phyloP scores from a whole-genome alignment of 1,140 invertebrate species.

The Drosophila sp. region DNA sequence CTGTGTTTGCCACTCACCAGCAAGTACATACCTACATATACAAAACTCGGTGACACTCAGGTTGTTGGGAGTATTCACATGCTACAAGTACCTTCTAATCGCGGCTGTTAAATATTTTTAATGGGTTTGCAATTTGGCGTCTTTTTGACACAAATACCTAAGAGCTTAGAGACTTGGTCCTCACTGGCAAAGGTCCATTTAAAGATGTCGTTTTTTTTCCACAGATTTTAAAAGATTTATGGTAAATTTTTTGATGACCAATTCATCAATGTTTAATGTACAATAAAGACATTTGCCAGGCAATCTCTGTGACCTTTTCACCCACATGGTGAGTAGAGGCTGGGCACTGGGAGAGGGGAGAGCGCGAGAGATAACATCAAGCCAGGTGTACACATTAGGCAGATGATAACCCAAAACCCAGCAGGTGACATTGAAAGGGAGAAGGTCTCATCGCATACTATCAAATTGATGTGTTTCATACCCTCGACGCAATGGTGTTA shows the following conservation, averaged over 20 bases:
- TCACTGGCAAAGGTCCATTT: neutral
- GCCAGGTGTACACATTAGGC: neutral
- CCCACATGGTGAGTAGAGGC: neutral
- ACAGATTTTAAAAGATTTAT: neutral
- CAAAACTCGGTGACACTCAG: slow-evolving; percentile 2
- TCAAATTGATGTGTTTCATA: neutral
- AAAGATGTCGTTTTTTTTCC: neutral
- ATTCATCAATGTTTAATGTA: slow-evolving; percentile 7
- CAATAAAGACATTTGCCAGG: slow-evolving; percentile 3
- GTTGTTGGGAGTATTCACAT: slow-evolving; percentile 1
- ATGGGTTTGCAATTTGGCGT: slow-evolving; percentile 2
- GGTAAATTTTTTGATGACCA: slow-evolving; percentile 8
- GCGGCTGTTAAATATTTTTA: slow-evolving; percentile 28
- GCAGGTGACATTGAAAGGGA: slow-evolving; percentile 10
- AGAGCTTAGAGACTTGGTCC: neutral
- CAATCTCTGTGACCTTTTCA: slow-evolving; percentile 9
- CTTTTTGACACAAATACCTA: slow-evolving; percentile 4
- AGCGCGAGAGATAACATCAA: neutral
- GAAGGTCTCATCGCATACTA: neutral
- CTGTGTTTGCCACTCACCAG: neutral
- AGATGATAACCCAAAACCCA: slow-evolving; percentile 3
- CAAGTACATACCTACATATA: neutral
- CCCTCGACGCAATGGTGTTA: neutral
- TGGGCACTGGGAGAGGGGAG: neutral
- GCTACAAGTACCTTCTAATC: slow-evolving; percentile 6